phyloP scores from a whole-genome alignment of 2,113 vertebrate genomes.

The Zonotrichia leucophrys region DNA sequence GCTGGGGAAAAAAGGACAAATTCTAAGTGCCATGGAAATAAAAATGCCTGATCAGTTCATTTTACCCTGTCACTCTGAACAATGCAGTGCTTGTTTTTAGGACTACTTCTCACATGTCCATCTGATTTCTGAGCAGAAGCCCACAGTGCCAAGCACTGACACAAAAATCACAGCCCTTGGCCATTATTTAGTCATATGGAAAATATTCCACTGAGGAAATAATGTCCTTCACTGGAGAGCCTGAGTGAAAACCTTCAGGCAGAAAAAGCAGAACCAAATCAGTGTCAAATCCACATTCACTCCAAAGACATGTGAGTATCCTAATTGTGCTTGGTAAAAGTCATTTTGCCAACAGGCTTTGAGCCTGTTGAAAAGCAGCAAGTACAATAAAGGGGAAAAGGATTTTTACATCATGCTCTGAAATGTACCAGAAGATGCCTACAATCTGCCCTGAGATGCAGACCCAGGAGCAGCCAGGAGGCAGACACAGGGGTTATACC shows the following conservation, averaged over 20 bases:
- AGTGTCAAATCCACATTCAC: slow-evolving; percentile 8
- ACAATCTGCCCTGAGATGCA: neutral
- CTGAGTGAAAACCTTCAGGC: slow-evolving; percentile 43
- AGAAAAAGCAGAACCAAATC: slow-evolving; percentile 21
- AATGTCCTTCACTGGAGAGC: slow-evolving; percentile 8
- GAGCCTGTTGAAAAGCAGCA: neutral
- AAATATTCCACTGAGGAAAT: slow-evolving; percentile 29
- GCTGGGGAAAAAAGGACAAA: neutral
- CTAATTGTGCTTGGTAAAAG: neutral
- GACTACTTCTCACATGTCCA: neutral
- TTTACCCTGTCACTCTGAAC: neutral
- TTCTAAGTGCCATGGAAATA: neutral
- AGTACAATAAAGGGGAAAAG: neutral
- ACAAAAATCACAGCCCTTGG: slow-evolving; percentile 15
- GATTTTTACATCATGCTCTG: neutral
- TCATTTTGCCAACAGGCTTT: slow-evolving; percentile 21
- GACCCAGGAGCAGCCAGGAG: neutral
- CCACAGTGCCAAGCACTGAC: neutral
- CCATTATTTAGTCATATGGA: slow-evolving; percentile 14
- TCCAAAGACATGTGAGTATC: neutral
- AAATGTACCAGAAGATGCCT: neutral
- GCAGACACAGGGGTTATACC: neutral
- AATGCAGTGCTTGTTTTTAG: neutral
- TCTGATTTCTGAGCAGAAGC: neutral
- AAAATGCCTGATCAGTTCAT: neutral